Evolutionary conservation across 2,113 vertebrate species (phyloP), one percentile per base, ranked within the genome.

Genomic region (Gadus macrocephalus): DNA sequence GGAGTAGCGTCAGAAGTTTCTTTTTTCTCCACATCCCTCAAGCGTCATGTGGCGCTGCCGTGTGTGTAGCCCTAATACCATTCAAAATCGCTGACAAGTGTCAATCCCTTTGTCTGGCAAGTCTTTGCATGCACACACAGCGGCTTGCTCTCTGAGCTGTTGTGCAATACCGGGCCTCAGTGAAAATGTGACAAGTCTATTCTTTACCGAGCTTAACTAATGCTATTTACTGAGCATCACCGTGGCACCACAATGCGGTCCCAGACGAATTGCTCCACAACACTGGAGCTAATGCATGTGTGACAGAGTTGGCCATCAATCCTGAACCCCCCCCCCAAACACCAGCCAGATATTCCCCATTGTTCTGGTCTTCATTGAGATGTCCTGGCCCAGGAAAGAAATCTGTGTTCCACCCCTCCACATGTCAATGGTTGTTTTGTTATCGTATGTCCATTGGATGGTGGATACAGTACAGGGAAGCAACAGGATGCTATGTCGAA

Each of bases 151-250:
- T 83, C 80, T 81, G 84, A 86, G 88, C 83, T 83, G 83, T 84
- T 85, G 85, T 79, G 83, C 82, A 78, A 83, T 74, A 82, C 84
- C 75, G 9, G 76, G 82, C 76, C 80, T 76, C 73, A 62, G 69
- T 84, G 85, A 87, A 84, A 88, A 84, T 86, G 80, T 88, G 87
- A 88, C 89, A 89, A 81, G 86, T 88, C 87, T 86, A 81, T 88
- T 90, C 84, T 87, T 83, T 84, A 83, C 82, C 38, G 77, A 89
- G 85, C 83, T 76, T 79, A 73, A 82, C 88, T 88, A 89, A 90
- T 88, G 87, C 87, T 85, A 84, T 90, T 90, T 88, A 81, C 78
- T 60, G 79, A 83, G 75, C 87, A 89, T 80, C 80, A 68, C 79
- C 66, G 79, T 80, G 74, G 71, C 84, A 85, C 77, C 83, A 88